phyloP scores from a whole-genome alignment of 2,113 vertebrate species.

The Syngnathus scovelli region DNA sequence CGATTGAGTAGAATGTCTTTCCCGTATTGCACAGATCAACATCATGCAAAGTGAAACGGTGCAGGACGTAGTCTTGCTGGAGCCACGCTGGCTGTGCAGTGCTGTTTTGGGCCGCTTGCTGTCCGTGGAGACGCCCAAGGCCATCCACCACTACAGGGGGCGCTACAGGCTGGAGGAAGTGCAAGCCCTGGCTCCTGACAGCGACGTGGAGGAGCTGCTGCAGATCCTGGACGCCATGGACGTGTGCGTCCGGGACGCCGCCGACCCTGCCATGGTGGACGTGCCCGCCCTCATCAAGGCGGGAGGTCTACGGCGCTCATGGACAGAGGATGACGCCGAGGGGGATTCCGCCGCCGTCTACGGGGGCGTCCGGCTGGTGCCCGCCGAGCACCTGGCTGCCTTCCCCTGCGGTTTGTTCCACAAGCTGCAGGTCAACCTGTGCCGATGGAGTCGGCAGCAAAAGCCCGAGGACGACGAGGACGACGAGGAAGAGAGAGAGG shows the following conservation, averaged over 20 bases:
- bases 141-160: conserved; percentile 95
- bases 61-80: conserved; percentile 94
- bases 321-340: conserved; percentile 93
- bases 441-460: conserved; percentile 94
- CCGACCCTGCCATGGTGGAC: conserved; percentile 90
- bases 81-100: conserved; percentile 94
- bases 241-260: conserved; percentile 86
- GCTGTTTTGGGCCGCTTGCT: conserved; percentile 84
- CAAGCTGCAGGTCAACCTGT: conserved; percentile 96
- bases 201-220: conserved; percentile 90
- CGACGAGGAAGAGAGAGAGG: conserved; percentile 30
- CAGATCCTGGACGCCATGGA: conserved; percentile 98
- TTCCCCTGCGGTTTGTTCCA: conserved; percentile 96
- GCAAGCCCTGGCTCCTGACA: conserved; percentile 85
- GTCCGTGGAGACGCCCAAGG: conserved; percentile 88
- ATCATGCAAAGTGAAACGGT: conserved; percentile 98
- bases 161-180: conserved; percentile 93
- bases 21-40: conserved; percentile 77
- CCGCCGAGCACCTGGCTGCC: conserved; percentile 89
- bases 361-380: conserved; percentile 88
- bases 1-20: not conserved
- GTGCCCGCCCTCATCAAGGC: conserved; percentile 95
- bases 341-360: conserved; percentile 82
- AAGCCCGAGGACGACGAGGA: conserved; percentile 74
- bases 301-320: conserved; percentile 87